Evolutionary conservation across 2,797 vertebrate species (phyloP), one percentile per base, ranked within the genome.

Genomic region (Tokudaia muenninki): DNA sequence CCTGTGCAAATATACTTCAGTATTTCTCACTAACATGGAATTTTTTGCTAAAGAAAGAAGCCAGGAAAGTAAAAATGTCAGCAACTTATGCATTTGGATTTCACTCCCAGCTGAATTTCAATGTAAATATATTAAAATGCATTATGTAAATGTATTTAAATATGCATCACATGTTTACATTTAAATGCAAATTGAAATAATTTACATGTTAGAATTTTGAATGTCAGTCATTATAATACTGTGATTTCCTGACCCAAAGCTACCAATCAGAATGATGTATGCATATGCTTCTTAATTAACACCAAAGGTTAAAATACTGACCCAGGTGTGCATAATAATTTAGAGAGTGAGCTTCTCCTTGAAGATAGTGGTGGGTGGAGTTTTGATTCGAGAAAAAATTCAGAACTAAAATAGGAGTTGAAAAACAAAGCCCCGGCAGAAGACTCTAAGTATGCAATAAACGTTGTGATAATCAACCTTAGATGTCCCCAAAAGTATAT

Each of bases 121-220:
- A 87, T 94, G 86, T 91, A 96, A 97, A 94, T 87, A 90, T 70
- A 92, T 96, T 79, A 94, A 95, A 92, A 96, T 52, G 2, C 55
- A 97, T 95, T 97, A 97, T 97, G 86, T 91, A 97, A 96, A 97
- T 96, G 37, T 95, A 96, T 97, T 96, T 95, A 95, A 97, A 97
- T 94, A 10, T 21, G 21, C 21, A 82, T 2, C 19, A 75, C 34
- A 26, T n/a, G 87, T 96, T 96, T 95, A 83, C 41, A 96, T 97
- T 95, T 95, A 91, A 83, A 97, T 97, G 82, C 81, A 97, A 96
- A 92, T 92, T 47, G 52, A 72, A 24, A 9, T 89, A 63, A 97
- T 96, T 96, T 96, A 52, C 94, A 92, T 95, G 59, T 57, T 96
- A 77, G 52, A 52, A 94, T 96, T 87, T 83, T 97, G 79, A 96